phyloP scores from a whole-genome alignment of 2,888 invertebrate species.

The Drosophila mettleri region DNA sequence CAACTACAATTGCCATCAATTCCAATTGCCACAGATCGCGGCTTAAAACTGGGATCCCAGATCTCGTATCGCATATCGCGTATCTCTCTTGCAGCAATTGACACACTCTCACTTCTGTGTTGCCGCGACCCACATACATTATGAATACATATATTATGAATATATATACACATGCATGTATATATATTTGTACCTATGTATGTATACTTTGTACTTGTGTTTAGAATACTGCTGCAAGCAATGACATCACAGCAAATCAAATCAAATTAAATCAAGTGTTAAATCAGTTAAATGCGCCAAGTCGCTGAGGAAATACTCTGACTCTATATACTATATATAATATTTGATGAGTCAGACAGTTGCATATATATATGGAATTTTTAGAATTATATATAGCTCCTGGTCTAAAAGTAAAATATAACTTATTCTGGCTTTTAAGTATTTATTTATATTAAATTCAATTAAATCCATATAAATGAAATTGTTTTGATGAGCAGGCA shows the following conservation, averaged over 20 bases:
- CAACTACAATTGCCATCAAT: slow-evolving; percentile 66
- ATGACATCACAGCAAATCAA: slow-evolving; percentile 68
- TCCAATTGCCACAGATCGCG: slow-evolving; percentile 61
- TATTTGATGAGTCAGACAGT: neutral
- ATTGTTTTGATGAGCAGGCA: no score
- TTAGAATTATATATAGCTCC: no score
- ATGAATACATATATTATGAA: slow-evolving; percentile 28
- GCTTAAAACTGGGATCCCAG: slow-evolving; percentile 19
- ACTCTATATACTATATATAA: no score
- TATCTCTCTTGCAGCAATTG: slow-evolving; percentile 52
- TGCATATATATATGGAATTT: neutral
- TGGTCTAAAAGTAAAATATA: neutral
- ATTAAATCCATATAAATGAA: neutral
- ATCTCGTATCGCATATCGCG: slow-evolving; percentile 37
- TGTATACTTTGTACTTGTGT: slow-evolving; percentile 28
- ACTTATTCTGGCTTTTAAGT: no score
- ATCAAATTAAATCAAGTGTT: slow-evolving; percentile 60
- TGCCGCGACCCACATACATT: slow-evolving; percentile 62
- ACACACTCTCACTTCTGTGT: slow-evolving; percentile 60
- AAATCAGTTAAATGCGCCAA: neutral
- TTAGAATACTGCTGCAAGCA: slow-evolving; percentile 47
- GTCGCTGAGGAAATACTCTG: slow-evolving; percentile 18
- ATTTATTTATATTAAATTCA: neutral
- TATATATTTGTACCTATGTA: neutral
- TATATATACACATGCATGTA: no score